Evolutionary conservation across 2,113 vertebrate genomes (phyloP).

Genomic region (Vidua chalybeata): DNA sequence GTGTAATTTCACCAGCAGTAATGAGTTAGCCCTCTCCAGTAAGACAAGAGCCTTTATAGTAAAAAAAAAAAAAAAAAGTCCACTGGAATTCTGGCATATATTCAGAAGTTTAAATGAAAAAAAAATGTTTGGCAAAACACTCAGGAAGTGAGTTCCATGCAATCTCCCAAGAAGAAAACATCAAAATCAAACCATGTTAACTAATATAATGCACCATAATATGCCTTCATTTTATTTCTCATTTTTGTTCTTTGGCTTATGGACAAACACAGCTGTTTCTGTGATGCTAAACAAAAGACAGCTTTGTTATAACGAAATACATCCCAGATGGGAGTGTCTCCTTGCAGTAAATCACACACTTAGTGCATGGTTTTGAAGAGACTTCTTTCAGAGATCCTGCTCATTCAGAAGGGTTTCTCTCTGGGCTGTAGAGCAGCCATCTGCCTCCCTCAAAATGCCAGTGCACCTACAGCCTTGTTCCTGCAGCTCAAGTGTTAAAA

Average conservation of each 20-base stretch:
- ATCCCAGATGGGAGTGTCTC: constrained; percentile 16
- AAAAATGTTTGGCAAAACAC: background rate
- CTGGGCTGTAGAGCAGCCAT: background rate
- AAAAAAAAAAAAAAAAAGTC: background rate
- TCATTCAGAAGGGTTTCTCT: background rate
- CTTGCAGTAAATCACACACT: background rate
- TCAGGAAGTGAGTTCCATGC: background rate
- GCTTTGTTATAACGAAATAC: constrained; percentile 34
- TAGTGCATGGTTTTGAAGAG: background rate
- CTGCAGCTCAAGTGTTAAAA: background rate
- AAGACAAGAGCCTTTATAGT: background rate
- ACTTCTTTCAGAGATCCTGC: background rate
- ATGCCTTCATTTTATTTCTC: background rate
- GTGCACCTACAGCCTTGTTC: background rate
- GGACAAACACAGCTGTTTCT: constrained; percentile 38
- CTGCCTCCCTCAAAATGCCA: background rate
- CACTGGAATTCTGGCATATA: background rate
- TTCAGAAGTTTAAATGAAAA: background rate
- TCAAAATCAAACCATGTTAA: background rate
- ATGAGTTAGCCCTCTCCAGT: background rate
- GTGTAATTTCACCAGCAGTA: background rate
- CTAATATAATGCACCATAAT: background rate
- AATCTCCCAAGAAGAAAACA: background rate
- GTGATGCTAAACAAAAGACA: constrained; percentile 23
- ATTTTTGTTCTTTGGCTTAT: background rate